These are phyloP conservation scores for Gadopsis bispinosus DNA, from an alignment of 2,797 vertebrate species.

Conservation along the genomic window DNA sequence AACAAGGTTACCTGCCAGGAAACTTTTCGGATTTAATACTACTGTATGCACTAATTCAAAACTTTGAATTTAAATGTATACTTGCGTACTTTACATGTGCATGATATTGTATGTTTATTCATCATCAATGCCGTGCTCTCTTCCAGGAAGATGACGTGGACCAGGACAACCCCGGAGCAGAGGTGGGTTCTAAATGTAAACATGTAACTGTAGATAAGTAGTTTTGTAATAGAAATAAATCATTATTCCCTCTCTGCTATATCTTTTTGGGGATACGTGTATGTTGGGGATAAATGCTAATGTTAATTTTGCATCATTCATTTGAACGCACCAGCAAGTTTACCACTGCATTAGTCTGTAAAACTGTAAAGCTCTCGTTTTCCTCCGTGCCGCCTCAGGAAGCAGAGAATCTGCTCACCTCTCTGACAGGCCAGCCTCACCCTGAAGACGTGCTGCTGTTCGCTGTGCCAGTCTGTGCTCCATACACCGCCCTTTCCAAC, in stretches of 20 bases:
- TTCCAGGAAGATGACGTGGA: slow-evolving; percentile 91
- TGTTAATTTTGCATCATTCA: neutral
- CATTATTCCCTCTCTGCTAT: neutral
- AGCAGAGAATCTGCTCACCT: slow-evolving; percentile 88
- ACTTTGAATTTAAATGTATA: neutral
- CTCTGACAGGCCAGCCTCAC: slow-evolving; percentile 93
- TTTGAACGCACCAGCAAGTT: neutral
- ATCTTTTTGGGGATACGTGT: neutral
- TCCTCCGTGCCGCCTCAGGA: slow-evolving; percentile 76
- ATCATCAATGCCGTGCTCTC: slow-evolving; percentile 29
- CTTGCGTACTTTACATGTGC: too few species aligned
- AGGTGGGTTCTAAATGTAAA: slow-evolving; percentile 82
- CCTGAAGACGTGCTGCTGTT: slow-evolving; percentile 93
- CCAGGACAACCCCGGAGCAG: slow-evolving; percentile 89
- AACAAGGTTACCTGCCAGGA: neutral
- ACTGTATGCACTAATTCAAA: neutral
- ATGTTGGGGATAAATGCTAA: neutral
- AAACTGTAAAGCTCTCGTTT: neutral
- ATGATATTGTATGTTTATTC: neutral
- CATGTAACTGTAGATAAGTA: neutral
- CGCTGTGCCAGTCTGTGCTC: slow-evolving; percentile 93
- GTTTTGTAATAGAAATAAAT: neutral
- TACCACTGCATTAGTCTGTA: neutral
- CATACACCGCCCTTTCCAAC: slow-evolving; percentile 92
- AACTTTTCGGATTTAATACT: neutral